phyloP scores from a whole-genome alignment of 2,888 invertebrate genomes.

The Caradrina kadenii region DNA sequence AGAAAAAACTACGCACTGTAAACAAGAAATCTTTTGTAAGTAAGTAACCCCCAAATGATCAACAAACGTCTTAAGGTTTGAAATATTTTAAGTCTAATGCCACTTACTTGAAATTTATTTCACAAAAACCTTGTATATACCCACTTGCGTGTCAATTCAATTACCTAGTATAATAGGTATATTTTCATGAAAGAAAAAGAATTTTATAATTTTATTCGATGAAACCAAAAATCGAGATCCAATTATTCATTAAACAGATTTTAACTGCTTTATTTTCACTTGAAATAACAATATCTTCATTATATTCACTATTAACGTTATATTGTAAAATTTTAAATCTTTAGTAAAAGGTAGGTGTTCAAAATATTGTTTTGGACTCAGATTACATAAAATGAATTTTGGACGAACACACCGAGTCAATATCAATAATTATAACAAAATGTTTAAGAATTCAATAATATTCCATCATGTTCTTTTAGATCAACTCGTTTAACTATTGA shows the following conservation, averaged over 20 bases:
- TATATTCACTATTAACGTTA: no score
- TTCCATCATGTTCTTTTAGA: neutral
- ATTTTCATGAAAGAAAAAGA: neutral
- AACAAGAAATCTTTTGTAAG: neutral
- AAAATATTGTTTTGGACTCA: neutral
- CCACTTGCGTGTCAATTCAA: no score
- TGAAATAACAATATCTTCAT: neutral
- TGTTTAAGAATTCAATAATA: neutral
- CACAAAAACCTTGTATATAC: neutral
- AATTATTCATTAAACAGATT: neutral
- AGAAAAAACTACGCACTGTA: conserved; percentile 4
- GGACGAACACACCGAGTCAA: neutral
- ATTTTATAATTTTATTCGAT: neutral
- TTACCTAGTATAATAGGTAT: no score
- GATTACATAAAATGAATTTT: neutral
- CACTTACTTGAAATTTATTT: neutral
- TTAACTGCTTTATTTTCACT: neutral
- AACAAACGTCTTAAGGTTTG: neutral
- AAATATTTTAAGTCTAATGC: neutral
- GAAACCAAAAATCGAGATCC: neutral
- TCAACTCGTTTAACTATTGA: no score
- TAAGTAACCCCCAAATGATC: conserved; percentile 8
- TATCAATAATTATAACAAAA: conserved; percentile 4
- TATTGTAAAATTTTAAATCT: no score
- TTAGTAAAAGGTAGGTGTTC: neutral